These are phyloP conservation scores for Sebastes vulpes DNA, from an alignment of 2,797 vertebrate genomes.

Conservation along the genomic window DNA sequence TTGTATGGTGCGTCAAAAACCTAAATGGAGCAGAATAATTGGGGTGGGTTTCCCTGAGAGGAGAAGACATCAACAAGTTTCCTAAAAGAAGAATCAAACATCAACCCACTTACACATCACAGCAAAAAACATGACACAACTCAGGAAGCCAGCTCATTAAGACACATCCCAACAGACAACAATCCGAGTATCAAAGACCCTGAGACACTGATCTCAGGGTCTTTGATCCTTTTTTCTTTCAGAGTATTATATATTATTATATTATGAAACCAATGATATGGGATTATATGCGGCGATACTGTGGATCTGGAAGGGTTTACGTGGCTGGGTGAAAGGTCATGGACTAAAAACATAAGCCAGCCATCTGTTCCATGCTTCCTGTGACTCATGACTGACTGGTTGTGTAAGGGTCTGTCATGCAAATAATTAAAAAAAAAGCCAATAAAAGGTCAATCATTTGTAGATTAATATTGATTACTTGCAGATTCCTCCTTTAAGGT, in stretches of 20 bases:
- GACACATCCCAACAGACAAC: neutral
- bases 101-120: neutral
- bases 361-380: neutral
- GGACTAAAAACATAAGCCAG: neutral
- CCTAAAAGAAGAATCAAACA: neutral
- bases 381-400: neutral
- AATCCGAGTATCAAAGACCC: neutral
- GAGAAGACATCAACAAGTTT: conserved; percentile 31
- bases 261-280: neutral
- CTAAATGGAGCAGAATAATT: conserved; percentile 25
- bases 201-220: neutral
- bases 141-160: neutral
- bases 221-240: neutral
- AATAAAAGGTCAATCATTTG: neutral
- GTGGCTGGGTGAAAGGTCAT: conserved; percentile 23
- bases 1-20: conserved; percentile 27
- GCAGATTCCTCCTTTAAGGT: neutral
- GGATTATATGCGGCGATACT: neutral
- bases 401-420: neutral
- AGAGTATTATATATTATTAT: neutral
- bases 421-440: too few relatives aligned
- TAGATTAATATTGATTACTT: neutral
- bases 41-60: conserved; percentile 62
- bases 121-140: neutral
- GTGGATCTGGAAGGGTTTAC: neutral